phyloP scores from a whole-genome alignment of 2,113 vertebrate species.

The Siphamia tubifer region DNA sequence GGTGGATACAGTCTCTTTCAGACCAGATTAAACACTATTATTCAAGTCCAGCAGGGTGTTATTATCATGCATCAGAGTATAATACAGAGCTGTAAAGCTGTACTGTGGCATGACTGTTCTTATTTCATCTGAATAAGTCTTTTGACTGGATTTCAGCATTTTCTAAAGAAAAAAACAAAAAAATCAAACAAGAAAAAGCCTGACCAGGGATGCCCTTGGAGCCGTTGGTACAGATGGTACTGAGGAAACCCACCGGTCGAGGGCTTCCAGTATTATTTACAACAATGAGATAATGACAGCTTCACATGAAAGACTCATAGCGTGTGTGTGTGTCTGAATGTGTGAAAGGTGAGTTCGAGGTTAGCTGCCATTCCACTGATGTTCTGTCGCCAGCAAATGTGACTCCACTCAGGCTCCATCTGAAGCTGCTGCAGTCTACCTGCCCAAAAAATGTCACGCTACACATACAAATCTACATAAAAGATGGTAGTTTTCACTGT shows the following conservation, averaged over 20 bases:
- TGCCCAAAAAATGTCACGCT: background rate
- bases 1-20: too few relatives aligned
- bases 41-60: background rate
- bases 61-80: background rate
- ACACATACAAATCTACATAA: background rate
- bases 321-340: background rate
- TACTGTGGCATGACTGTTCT: background rate
- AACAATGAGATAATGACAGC: background rate
- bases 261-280: background rate
- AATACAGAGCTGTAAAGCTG: background rate
- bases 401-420: conserved; percentile 5
- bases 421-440: conserved; percentile 30
- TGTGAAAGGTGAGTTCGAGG: conserved; percentile 19
- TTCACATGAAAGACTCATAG: too few relatives aligned
- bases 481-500: background rate
- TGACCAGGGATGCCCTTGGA: background rate
- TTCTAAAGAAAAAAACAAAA: too few relatives aligned
- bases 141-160: too few relatives aligned
- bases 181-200: too few relatives aligned
- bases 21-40: too few relatives aligned
- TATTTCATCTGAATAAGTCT: background rate
- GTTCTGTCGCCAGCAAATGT: conserved; percentile 47
- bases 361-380: conserved; percentile 30
- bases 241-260: background rate
- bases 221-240: background rate